Conservation (phyloP, 2,888 invertebrate species). For the Julus scanicus region DNA sequence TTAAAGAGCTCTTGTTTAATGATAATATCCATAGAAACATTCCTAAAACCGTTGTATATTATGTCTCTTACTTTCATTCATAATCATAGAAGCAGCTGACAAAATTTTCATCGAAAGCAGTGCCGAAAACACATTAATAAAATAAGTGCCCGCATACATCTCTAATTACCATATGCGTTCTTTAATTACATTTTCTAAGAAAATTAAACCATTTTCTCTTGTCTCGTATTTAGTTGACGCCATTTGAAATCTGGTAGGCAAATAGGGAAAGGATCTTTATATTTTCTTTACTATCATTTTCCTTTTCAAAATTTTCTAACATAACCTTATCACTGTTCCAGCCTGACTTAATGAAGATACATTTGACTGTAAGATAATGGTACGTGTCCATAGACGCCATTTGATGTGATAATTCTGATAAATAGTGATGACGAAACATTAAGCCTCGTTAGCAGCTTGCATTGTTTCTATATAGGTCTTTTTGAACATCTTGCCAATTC, state of each 20-base stretch:
- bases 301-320: not conserved
- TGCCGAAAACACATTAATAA: conserved; percentile 34
- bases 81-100: not conserved
- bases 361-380: not conserved
- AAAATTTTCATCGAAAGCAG: not conserved
- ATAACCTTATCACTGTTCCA: not conserved
- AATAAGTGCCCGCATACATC: not conserved
- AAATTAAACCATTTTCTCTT: not conserved
- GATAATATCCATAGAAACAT: not conserved
- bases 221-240: too few relatives aligned
- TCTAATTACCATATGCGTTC: conserved; percentile 30
- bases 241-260: too few relatives aligned
- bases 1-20: not conserved
- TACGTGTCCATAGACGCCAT: not conserved
- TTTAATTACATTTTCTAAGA: conserved; percentile 40
- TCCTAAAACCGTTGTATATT: not conserved
- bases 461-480: not conserved
- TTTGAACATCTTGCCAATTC: not conserved
- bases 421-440: conserved; percentile 34
- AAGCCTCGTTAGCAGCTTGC: conserved; percentile 5
- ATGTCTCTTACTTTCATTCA: not conserved
- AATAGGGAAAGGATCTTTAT: not conserved
- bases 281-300: conserved; percentile 26
- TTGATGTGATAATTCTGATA: conserved; percentile 45
- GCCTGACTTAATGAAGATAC: not conserved